Evolutionary conservation across 2,888 invertebrate species (phyloP).

Genomic region (Stramonita haemastoma): DNA sequence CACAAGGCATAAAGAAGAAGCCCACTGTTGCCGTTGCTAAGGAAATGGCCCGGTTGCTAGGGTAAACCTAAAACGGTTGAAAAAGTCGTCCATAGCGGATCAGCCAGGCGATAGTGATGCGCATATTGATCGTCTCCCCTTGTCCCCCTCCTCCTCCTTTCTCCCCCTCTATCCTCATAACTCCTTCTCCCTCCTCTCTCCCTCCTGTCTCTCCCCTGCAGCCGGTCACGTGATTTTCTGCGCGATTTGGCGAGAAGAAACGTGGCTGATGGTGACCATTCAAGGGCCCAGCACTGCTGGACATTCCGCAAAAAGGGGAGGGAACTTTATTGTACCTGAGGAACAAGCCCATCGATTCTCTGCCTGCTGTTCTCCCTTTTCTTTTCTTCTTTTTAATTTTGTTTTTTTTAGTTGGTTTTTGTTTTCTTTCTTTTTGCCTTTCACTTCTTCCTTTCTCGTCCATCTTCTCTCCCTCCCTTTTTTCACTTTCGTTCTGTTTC

Average conservation of each 20-base stretch:
- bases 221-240: slow-evolving; percentile 32
- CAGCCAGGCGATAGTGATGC: slow-evolving; percentile 24
- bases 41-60: slow-evolving; percentile 44
- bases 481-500: too few species aligned
- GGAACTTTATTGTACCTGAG: neutral
- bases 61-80: slow-evolving; percentile 43
- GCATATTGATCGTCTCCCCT: slow-evolving; percentile 30
- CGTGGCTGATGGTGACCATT: slow-evolving; percentile 26
- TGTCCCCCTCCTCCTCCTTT: neutral
- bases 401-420: too few species aligned
- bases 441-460: too few species aligned
- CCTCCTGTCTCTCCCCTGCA: neutral
- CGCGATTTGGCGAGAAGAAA: slow-evolving; percentile 33
- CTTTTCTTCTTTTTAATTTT: too few species aligned
- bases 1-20: neutral
- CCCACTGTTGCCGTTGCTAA: slow-evolving; percentile 34
- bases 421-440: too few species aligned
- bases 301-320: neutral
- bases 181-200: neutral
- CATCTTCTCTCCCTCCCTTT: too few species aligned
- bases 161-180: neutral
- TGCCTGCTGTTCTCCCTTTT: too few species aligned
- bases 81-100: slow-evolving; percentile 34
- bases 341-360: slow-evolving; percentile 7
- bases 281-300: neutral